These are phyloP conservation scores for Eristalis tenax DNA, from an alignment of 2,888 invertebrate genomes.

Conservation along the genomic window DNA sequence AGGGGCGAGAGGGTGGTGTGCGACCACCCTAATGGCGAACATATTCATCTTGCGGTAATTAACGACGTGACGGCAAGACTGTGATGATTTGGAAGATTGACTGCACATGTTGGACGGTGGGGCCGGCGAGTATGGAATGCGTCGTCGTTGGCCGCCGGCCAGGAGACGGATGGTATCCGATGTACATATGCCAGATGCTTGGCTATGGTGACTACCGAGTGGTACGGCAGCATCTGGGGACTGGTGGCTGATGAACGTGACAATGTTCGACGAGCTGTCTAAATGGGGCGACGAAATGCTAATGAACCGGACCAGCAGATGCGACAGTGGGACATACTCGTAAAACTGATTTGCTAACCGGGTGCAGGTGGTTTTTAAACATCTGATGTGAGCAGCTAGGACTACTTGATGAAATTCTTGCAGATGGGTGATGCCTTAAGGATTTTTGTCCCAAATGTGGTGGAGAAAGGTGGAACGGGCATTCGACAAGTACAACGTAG, in stretches of 20 bases:
- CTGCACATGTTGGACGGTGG: conserved; percentile 5
- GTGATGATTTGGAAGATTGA: conserved; percentile 5
- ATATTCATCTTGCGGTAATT: conserved; percentile 8
- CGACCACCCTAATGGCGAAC: background rate
- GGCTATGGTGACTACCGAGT: background rate
- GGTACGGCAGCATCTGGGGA: background rate
- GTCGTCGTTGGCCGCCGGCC: background rate
- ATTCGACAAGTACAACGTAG: too few relatives aligned
- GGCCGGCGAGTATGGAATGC: background rate
- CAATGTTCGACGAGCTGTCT: background rate
- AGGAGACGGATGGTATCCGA: background rate
- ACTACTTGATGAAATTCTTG: too few relatives aligned
- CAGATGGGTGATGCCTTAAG: too few relatives aligned
- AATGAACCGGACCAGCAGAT: too few relatives aligned
- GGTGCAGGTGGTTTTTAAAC: background rate
- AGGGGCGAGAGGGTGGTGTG: background rate
- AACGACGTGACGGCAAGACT: conserved; percentile 2
- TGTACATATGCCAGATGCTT: conserved; percentile 14
- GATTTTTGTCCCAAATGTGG: too few relatives aligned
- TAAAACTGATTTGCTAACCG: background rate
- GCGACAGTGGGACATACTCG: too few relatives aligned
- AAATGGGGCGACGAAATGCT: too few relatives aligned
- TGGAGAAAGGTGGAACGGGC: too few relatives aligned
- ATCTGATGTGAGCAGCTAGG: too few relatives aligned
- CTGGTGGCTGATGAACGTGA: background rate